phyloP scores from a whole-genome alignment of 2,113 vertebrate genomes.

The Ctenomys sociabilis region DNA sequence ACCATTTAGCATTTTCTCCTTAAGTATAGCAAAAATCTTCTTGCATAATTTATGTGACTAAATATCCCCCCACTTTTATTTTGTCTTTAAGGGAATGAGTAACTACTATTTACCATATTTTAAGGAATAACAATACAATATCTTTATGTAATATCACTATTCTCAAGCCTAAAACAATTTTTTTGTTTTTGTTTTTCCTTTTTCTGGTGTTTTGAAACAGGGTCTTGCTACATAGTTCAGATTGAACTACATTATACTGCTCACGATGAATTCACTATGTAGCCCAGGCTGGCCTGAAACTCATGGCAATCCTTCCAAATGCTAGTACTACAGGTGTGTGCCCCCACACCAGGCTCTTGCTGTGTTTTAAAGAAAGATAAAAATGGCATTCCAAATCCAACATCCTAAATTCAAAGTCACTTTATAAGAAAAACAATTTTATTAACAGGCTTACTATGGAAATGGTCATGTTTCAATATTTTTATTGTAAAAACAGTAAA shows the following conservation, averaged over 20 bases:
- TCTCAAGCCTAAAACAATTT: slow-evolving; percentile 12
- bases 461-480: background rate
- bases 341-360: background rate
- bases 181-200: background rate
- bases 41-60: slow-evolving; percentile 12
- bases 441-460: slow-evolving; percentile 9
- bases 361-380: slow-evolving; percentile 7
- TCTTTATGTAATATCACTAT: background rate
- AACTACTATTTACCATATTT: slow-evolving; percentile 33
- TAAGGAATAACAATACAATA: background rate
- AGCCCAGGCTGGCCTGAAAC: background rate
- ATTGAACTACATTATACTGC: background rate
- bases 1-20: slow-evolving; percentile 16
- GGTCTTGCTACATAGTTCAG: background rate
- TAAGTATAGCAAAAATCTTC: slow-evolving; percentile 26
- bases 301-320: background rate
- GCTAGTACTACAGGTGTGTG: background rate
- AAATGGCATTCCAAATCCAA: slow-evolving; percentile 44
- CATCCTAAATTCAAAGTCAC: slow-evolving; percentile 25
- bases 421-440: slow-evolving; percentile 15
- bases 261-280: background rate
- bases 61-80: background rate
- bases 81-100: background rate
- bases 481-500: slow-evolving; percentile 31
- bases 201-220: background rate